Base-by-base conservation (phyloP, 2,113 vertebrate genomes). In the Labeo rohita region DNA sequence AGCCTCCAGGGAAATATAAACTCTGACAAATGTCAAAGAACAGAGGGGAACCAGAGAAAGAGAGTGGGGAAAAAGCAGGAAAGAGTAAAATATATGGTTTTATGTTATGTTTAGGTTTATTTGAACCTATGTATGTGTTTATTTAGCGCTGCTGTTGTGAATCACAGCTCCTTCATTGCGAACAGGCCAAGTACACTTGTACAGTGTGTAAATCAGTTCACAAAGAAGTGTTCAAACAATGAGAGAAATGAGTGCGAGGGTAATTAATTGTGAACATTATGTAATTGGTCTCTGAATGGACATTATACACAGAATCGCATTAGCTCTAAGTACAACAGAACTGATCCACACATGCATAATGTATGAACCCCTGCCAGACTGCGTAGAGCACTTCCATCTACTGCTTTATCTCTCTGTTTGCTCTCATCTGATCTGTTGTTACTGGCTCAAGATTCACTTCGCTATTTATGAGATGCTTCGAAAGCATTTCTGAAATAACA, bases 231-330 rank as follows among this genome's bases (percentile, higher is more conserved):
- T 70, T 65, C 11, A 80, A 49, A 65, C 13, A 49, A 80, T 34
- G 59, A 49, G 43, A 49, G 21, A 63, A 65, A 80, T 2, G 47
- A 50, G 63, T 70, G 63, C 68, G 23, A 84, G 49, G 50, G 34
- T 84, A 72, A 84, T 84, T 84, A 73, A 73, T 84, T 73, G 36
- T 49, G 47, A 70, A 13, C 80, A 68, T 84, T 84, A 59, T 86
- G 66, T 86, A 83, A 82, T 77, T 54, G 61, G 13, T 76, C 61
- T 83, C 70, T 54, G 34, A 83, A 76, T 56, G 43, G 52, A 74
- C 77, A 63, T 80, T 84, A 39, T 45, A 73, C 68, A 77, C 49
- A 9, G n/a, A 80, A 56, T 36, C 76, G 23, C 49, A 68, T 85
- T 65, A 81, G 54, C 39, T 50, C 21, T 45, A 45, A 85, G 72